A percentile compares a stretch with the other conserved stretches of the same genome.
These are phyloP conservation scores for Podocnemis expansa DNA, from an alignment of 2,113 vertebrate genomes.

Conservation along the genomic window DNA sequence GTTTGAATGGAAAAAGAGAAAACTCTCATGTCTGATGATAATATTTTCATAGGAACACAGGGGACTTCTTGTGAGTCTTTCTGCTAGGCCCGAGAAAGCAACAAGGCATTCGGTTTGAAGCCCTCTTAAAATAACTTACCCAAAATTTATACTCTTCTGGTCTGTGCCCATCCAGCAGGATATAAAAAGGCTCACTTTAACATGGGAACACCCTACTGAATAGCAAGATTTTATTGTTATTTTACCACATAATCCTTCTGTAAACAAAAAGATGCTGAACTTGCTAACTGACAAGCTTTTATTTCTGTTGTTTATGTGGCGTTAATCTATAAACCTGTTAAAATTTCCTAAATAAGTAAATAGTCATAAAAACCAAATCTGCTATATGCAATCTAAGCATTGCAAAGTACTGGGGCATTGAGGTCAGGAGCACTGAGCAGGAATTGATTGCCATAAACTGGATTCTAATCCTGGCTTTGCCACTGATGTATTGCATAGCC, in stretches of 20 bases:
- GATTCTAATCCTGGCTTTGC: not conserved
- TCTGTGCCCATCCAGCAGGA: not conserved
- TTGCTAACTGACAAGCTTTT: not conserved
- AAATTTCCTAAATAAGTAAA: not conserved
- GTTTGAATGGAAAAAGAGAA: slow-evolving; percentile 68
- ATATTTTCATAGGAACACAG: slow-evolving; percentile 56
- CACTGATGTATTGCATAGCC: not conserved
- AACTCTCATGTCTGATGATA: slow-evolving; percentile 19
- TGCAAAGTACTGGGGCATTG: not conserved
- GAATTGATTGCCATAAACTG: not conserved
- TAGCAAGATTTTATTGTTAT: not conserved
- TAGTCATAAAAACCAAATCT: not conserved
- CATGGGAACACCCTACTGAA: not conserved
- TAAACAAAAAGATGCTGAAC: not conserved
- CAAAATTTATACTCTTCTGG: slow-evolving; percentile 33
- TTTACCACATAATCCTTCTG: not conserved
- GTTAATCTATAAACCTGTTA: not conserved
- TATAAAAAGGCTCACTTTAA: not conserved
- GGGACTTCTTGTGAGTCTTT: slow-evolving; percentile 49
- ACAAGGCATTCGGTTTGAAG: slow-evolving; percentile 43
- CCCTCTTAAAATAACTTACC: slow-evolving; percentile 38
- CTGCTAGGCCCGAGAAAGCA: slow-evolving; percentile 52
- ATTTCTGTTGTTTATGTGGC: not conserved
- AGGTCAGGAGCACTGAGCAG: not conserved
- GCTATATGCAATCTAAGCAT: rapidly evolving